Conservation (phyloP, 2,888 invertebrate species). For the Xylocampa areola region DNA sequence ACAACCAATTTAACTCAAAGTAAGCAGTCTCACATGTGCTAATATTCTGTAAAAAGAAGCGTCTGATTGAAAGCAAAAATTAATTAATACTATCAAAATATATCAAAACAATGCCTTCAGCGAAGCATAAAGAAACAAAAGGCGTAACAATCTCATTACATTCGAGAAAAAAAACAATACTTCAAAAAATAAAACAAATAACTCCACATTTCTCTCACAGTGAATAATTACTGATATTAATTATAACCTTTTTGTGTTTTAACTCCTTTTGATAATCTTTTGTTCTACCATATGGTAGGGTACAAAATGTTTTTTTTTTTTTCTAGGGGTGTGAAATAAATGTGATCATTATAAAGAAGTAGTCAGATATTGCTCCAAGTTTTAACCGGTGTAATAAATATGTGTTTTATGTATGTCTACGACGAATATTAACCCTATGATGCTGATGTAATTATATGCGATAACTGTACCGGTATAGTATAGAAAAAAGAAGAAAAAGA, state of each 20-base stretch:
- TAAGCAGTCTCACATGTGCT: too few relatives aligned
- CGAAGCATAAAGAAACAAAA: conserved; percentile 56
- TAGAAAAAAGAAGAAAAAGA: too few relatives aligned
- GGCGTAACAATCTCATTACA: conserved; percentile 57
- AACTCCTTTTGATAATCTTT: conserved; percentile 63
- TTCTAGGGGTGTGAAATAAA: conserved; percentile 34
- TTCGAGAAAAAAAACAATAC: conserved; percentile 67
- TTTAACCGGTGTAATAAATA: background rate
- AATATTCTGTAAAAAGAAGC: too few relatives aligned
- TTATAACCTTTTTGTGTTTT: conserved; percentile 82
- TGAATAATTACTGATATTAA: conserved; percentile 87
- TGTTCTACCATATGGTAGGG: conserved; percentile 73
- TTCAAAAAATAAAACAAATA: conserved; percentile 60
- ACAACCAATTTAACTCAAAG: too few relatives aligned
- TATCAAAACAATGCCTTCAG: conserved; percentile 61
- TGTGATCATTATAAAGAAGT: conserved; percentile 9
- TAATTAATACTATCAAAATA: conserved; percentile 15
- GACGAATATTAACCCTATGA: too few relatives aligned
- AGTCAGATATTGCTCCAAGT: background rate
- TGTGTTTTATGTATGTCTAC: too few relatives aligned
- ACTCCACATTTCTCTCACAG: conserved; percentile 66
- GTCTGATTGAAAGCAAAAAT: background rate
- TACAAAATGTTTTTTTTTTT: conserved; percentile 26
- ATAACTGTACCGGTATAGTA: too few relatives aligned
- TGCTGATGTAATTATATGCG: too few relatives aligned